Conservation (phyloP, 2,888 invertebrate genomes). For the Dicroscelio sp. region DNA sequence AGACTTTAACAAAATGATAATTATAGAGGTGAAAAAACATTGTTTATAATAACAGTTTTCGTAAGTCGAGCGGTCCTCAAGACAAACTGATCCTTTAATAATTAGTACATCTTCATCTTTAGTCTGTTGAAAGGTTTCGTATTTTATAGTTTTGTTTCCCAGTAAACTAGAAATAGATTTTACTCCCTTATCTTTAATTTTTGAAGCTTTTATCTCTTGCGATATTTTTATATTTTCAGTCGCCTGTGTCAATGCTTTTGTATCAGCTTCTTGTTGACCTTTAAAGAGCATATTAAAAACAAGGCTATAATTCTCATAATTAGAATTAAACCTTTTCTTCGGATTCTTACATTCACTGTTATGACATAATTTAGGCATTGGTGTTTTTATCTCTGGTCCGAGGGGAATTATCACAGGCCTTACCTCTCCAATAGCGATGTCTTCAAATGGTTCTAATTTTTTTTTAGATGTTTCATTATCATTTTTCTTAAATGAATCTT, state of each 20-base stretch:
- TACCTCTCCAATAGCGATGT: slow-evolving; percentile 81
- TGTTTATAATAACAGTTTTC: slow-evolving; percentile 87
- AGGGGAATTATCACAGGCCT: slow-evolving; percentile 88
- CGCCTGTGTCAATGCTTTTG: no score
- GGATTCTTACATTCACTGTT: not conserved
- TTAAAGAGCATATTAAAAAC: slow-evolving; percentile 89
- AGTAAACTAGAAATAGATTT: not conserved
- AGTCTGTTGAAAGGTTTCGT: slow-evolving; percentile 85
- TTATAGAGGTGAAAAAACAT: slow-evolving; percentile 89
- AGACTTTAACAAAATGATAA: slow-evolving; percentile 89
- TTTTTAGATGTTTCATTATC: slow-evolving; percentile 72
- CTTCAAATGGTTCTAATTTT: slow-evolving; percentile 53
- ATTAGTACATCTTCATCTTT: slow-evolving; percentile 83
- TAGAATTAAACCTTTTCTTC: slow-evolving; percentile 14
- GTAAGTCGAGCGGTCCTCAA: slow-evolving; percentile 80
- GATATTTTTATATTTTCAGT: no score
- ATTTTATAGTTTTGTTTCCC: not conserved
- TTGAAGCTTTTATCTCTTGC: no score
- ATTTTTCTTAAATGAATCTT: slow-evolving; percentile 80
- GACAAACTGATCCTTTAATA: slow-evolving; percentile 83
- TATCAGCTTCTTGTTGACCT: slow-evolving; percentile 10
- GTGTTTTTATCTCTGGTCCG: slow-evolving; percentile 89
- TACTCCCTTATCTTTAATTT: not conserved
- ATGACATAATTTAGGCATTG: slow-evolving; percentile 74
- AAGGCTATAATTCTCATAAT: slow-evolving; percentile 88